Percentiles rank a stretch among this genome's conserved stretches.
Conservation (phyloP, 2,888 invertebrate genomes). For the Pimpla rufipes region DNA sequence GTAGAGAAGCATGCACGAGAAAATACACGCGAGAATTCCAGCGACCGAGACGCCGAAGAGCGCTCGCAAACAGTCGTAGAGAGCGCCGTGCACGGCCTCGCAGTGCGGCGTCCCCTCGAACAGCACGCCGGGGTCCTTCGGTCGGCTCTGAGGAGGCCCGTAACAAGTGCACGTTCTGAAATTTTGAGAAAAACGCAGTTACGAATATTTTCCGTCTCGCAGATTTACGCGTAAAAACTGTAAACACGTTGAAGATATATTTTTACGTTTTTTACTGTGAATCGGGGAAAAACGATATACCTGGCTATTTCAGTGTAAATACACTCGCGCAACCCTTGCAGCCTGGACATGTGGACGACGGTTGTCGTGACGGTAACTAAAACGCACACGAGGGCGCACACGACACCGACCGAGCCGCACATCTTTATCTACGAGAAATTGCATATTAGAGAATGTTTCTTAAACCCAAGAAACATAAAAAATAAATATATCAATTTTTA, state of each 20-base stretch:
- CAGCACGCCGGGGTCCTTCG: slow-evolving; percentile 86
- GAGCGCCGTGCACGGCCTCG: slow-evolving; percentile 95
- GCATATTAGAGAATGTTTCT: slow-evolving; percentile 31
- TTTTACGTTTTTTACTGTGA: too few relatives aligned
- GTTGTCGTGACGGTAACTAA: slow-evolving; percentile 96
- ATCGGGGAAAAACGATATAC: slow-evolving; percentile 70
- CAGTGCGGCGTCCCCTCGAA: slow-evolving; percentile 95
- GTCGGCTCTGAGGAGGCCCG: slow-evolving; percentile 79
- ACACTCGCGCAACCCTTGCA: slow-evolving; percentile 95
- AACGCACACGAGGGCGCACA: slow-evolving; percentile 95
- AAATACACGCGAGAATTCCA: slow-evolving; percentile 95
- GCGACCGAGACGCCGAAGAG: slow-evolving; percentile 96
- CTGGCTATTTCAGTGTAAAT: slow-evolving; percentile 89
- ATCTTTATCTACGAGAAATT: slow-evolving; percentile 91
- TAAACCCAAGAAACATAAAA: slow-evolving; percentile 5
- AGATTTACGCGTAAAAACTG: too few relatives aligned
- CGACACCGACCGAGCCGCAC: slow-evolving; percentile 94
- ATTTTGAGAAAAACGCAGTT: too few relatives aligned
- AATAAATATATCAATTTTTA: too few relatives aligned
- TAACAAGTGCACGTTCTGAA: slow-evolving; percentile 86
- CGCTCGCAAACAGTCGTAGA: slow-evolving; percentile 95
- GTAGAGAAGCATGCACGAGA: slow-evolving; percentile 96
- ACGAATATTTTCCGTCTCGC: too few relatives aligned
- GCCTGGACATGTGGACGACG: slow-evolving; percentile 94
- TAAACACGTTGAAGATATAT: too few relatives aligned